Evolutionary conservation across 2,113 vertebrate genomes (phyloP).

Genomic region (Callaeas wilsoni): DNA sequence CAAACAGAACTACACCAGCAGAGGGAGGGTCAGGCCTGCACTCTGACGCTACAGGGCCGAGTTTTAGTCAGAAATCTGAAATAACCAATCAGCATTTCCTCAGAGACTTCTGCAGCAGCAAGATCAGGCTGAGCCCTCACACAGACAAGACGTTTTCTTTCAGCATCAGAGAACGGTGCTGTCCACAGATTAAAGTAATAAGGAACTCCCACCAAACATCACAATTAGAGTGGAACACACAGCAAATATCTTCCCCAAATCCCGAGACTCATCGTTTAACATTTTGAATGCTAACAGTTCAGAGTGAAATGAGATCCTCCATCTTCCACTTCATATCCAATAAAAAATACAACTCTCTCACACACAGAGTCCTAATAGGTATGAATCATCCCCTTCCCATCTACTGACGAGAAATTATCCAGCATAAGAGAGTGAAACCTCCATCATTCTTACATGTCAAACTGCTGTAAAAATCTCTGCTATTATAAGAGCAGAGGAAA

Average conservation of each 20-base stretch:
- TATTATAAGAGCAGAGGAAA: background rate
- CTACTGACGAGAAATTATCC: background rate
- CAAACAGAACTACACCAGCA: background rate
- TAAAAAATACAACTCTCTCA: background rate
- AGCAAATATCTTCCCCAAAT: background rate
- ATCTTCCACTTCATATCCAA: background rate
- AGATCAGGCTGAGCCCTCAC: background rate
- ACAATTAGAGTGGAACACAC: background rate
- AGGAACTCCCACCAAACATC: background rate
- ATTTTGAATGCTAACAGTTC: background rate
- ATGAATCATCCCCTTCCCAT: background rate
- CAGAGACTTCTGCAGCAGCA: background rate
- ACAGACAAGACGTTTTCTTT: background rate
- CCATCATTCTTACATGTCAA: background rate
- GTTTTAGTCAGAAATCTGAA: background rate
- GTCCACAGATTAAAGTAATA: background rate
- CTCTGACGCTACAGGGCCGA: background rate
- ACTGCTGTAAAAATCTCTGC: background rate
- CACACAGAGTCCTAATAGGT: background rate
- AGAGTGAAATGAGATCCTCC: background rate
- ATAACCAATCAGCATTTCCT: background rate
- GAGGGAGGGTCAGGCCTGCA: background rate
- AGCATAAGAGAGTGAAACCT: background rate
- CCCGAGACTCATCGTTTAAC: background rate
- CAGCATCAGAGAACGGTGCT: background rate